Evolutionary conservation across 2,888 invertebrate genomes (phyloP).

Genomic region (Drosophila neotestacea): DNA sequence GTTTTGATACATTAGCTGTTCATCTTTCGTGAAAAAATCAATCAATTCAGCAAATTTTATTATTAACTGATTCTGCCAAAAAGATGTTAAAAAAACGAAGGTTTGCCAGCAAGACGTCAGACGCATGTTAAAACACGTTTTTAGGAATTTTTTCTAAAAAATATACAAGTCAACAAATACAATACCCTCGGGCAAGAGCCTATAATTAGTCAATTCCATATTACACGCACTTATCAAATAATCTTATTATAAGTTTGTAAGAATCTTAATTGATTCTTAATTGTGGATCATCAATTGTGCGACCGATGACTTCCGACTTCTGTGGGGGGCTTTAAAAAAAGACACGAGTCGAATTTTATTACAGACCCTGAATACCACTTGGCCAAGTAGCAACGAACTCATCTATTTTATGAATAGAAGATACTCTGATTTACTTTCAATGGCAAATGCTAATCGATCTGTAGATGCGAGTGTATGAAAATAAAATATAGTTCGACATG

Average conservation of each 20-base stretch:
- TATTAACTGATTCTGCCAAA: slow-evolving; percentile 5
- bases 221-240: slow-evolving; percentile 6
- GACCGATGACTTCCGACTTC: slow-evolving; percentile 32
- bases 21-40: slow-evolving; percentile 11
- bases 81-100: slow-evolving; percentile 9
- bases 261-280: background rate
- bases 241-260: background rate
- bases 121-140: slow-evolving; percentile 26
- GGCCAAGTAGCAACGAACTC: slow-evolving; percentile 57
- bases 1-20: slow-evolving; percentile 38
- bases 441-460: slow-evolving; percentile 46
- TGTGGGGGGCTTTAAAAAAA: background rate
- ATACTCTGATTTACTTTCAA: slow-evolving; percentile 40
- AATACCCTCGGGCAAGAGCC: background rate
- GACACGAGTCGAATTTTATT: background rate
- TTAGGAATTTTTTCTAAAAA: slow-evolving; percentile 20
- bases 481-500: slow-evolving; percentile 2
- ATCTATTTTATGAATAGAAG: slow-evolving; percentile 9
- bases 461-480: background rate
- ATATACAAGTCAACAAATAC: background rate
- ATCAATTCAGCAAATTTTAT: slow-evolving; percentile 7
- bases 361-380: slow-evolving; percentile 26
- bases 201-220: slow-evolving; percentile 9
- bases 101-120: slow-evolving; percentile 4
- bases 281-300: slow-evolving; percentile 3